Evolutionary conservation across 2,888 invertebrate species (phyloP).

Genomic region (Dryocosmus kuriphilus): DNA sequence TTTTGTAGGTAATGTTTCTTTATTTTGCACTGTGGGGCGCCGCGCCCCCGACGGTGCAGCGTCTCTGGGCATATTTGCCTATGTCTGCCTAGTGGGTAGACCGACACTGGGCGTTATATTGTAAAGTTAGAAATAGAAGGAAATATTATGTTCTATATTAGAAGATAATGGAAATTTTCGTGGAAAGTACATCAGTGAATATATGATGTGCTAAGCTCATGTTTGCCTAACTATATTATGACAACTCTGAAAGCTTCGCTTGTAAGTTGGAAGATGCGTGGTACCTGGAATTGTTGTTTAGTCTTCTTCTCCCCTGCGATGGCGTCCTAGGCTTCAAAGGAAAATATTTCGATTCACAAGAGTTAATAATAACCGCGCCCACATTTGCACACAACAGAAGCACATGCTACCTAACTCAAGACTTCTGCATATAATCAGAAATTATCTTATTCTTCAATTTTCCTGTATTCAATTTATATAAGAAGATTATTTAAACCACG

Average conservation of each 20-base stretch:
- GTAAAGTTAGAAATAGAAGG: background rate
- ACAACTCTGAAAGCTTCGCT: constrained; percentile 5
- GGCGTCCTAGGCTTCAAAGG: constrained; percentile 61
- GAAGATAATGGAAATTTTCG: background rate
- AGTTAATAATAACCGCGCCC: constrained; percentile 65
- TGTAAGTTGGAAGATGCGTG: constrained; percentile 33
- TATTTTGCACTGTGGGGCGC: too few species aligned
- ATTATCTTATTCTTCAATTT: too few species aligned
- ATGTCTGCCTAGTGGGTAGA: too few species aligned
- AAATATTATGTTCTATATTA: background rate
- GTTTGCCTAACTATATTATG: constrained; percentile 21
- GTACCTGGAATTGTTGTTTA: constrained; percentile 72
- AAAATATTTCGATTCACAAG: constrained; percentile 65
- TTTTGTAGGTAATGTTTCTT: too few species aligned
- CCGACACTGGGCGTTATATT: too few species aligned
- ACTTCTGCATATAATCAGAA: background rate
- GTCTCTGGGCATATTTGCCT: too few species aligned
- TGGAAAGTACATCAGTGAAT: background rate
- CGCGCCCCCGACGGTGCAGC: too few species aligned
- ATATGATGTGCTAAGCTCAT: constrained; percentile 1
- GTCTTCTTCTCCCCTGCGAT: constrained; percentile 63
- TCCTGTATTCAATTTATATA: too few species aligned
- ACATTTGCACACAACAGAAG: constrained; percentile 41
- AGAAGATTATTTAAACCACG: too few species aligned
- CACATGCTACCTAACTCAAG: background rate